phyloP scores from a whole-genome alignment of 2,797 vertebrate species.

The Siniperca undulata region DNA sequence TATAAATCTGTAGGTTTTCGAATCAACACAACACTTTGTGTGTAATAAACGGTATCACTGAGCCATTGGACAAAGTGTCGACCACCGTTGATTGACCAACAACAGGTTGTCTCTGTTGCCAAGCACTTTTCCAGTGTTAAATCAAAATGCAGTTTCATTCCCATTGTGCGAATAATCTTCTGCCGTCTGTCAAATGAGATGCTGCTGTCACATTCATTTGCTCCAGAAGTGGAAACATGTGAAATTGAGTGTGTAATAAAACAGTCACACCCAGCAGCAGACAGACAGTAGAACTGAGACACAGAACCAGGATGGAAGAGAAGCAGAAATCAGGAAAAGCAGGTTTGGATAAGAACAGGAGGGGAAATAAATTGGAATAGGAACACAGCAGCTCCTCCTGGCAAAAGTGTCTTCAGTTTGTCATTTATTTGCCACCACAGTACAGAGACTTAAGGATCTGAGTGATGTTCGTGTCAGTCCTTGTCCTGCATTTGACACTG shows the following conservation, averaged over 20 bases:
- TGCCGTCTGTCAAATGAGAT: background rate
- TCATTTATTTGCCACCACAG: background rate
- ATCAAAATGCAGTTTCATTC: background rate
- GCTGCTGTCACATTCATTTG: background rate
- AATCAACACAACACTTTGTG: background rate
- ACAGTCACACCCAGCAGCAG: background rate
- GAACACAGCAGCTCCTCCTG: background rate
- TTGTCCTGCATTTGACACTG: too few species aligned
- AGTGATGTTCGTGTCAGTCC: background rate
- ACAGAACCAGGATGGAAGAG: background rate
- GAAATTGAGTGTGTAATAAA: conserved; percentile 4
- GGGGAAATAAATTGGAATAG: too few species aligned
- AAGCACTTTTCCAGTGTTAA: background rate
- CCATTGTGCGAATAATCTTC: background rate
- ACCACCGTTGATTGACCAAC: background rate
- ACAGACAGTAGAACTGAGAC: background rate
- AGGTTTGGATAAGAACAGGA: background rate
- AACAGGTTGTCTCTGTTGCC: background rate
- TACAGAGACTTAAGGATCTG: background rate
- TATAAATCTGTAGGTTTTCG: background rate
- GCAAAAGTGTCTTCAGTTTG: background rate
- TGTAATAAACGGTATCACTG: background rate
- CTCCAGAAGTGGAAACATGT: background rate
- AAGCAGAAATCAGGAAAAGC: background rate
- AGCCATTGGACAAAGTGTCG: background rate